A percentile compares a stretch with the other conserved stretches of the same genome.
Evolutionary conservation across 2,797 vertebrate genomes (phyloP).

Genomic region (Pangasius djambal): DNA sequence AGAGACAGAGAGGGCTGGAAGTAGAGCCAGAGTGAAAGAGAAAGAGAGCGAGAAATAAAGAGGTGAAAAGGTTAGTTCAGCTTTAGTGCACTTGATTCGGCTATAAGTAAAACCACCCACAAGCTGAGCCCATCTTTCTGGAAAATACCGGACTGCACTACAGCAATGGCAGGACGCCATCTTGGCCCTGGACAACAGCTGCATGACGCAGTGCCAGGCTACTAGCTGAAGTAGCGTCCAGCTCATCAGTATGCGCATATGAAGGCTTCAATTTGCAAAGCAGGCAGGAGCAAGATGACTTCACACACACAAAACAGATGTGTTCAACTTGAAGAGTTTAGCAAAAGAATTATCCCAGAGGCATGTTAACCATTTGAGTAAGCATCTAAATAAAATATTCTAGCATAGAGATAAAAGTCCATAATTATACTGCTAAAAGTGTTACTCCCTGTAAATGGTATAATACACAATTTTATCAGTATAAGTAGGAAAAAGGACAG

Average conservation of each 20-base stretch:
- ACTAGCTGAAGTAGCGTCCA: background rate
- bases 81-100: background rate
- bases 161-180: background rate
- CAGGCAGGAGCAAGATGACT: background rate
- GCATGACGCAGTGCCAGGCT: constrained; percentile 5
- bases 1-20: background rate
- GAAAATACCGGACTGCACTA: constrained; percentile 12
- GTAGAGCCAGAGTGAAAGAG: background rate
- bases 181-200: background rate
- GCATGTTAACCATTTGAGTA: background rate
- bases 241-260: background rate
- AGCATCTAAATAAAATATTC: background rate
- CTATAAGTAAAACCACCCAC: background rate
- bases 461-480: no score
- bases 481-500: no score
- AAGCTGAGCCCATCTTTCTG: background rate
- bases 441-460: background rate
- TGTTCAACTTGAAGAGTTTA: background rate
- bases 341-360: background rate
- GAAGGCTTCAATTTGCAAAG: constrained; percentile 1
- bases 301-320: background rate
- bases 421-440: background rate
- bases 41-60: background rate
- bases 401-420: background rate
- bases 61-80: background rate